Conservation (phyloP, 2,113 vertebrate species). For the Rhinoderma darwinii region DNA sequence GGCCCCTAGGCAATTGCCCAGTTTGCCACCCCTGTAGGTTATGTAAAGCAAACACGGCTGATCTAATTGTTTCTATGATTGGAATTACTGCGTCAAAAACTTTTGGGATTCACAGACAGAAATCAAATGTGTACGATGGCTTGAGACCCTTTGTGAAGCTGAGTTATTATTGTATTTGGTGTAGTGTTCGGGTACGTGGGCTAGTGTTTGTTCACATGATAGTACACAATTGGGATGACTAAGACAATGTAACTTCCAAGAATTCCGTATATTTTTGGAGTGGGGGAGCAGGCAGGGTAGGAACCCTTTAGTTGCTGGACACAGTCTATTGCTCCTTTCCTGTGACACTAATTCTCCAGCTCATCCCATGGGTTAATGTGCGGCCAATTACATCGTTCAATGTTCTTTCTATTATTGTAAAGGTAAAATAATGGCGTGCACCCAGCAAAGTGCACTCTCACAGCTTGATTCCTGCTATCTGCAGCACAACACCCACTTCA, state of each 20-base stretch:
- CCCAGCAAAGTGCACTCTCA: constrained; percentile 27
- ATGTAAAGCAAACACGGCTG: too few species aligned
- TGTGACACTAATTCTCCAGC: too few species aligned
- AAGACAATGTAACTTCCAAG: constrained; percentile 41
- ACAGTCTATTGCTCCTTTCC: not conserved
- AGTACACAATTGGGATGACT: constrained; percentile 50
- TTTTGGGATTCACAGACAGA: not conserved
- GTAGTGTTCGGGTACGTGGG: not conserved
- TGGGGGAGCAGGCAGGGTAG: too few species aligned
- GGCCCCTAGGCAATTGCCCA: too few species aligned
- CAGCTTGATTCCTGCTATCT: constrained; percentile 35
- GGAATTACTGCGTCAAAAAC: too few species aligned
- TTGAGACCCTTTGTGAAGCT: not conserved
- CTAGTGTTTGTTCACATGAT: constrained; percentile 23
- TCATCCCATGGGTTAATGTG: constrained; percentile 21
- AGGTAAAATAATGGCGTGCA: constrained; percentile 7
- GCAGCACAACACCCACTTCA: constrained; percentile 16
- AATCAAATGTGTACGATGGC: not conserved
- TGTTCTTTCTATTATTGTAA: constrained; percentile 30
- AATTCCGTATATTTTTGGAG: constrained; percentile 28
- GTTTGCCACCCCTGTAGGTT: too few species aligned
- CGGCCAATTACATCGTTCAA: constrained; percentile 1
- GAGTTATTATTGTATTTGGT: constrained; percentile 2
- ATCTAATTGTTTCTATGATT: too few species aligned
- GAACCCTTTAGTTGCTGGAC: constrained; percentile 8